Evolutionary conservation across 2,113 vertebrate genomes (phyloP), one percentile per base, ranked within the genome.

Genomic region (Atherinomorus stipes): DNA sequence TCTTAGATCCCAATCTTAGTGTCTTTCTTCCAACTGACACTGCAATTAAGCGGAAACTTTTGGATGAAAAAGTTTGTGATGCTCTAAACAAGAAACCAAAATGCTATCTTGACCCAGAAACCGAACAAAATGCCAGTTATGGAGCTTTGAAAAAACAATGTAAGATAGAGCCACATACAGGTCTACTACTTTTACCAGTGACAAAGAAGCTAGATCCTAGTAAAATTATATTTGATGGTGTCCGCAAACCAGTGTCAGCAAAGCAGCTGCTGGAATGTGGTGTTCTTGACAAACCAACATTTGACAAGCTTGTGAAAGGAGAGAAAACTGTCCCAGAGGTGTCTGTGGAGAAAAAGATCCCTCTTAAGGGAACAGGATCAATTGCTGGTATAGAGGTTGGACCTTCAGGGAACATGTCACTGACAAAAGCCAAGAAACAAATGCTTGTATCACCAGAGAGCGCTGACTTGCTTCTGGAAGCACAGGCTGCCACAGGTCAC

Each of bases 1-100:
- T 99, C 26, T 92, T 99, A 70, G 97, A 99, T 87, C 96, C 97
- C 0, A 91, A 94, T 37, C 95, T 96, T 49, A 98, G 97, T 62
- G 95, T 99, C 31, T 98, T 96, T 83, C 85, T 99, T 2, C 95
- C 96, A 2, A 95, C 95, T 90, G 95, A 97, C 22, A 68, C 93
- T 6, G 97, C 97, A 44, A 91, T 97, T 22, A 94, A 96, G 38
- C 95, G 93, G 56, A 95, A 94, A 2, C 60, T 99, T 85, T 92
- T 99, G 60, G 96, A 98, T 88, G 92, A 94, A 83, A 94, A 96
- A 37, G 83, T 97, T 11, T 89, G 93, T 47, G 90, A 93, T 56
- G 84, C 91, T 65, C 85, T 99, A 4, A 95, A 93, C 26, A 93
- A 94, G 73, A 95, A 85, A 71, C 95, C 95, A 42, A 92, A 94